Percentiles rank a stretch among this genome's conserved stretches.
phyloP scores from a whole-genome alignment of 2,888 invertebrate species.

The Eudemis profundana region DNA sequence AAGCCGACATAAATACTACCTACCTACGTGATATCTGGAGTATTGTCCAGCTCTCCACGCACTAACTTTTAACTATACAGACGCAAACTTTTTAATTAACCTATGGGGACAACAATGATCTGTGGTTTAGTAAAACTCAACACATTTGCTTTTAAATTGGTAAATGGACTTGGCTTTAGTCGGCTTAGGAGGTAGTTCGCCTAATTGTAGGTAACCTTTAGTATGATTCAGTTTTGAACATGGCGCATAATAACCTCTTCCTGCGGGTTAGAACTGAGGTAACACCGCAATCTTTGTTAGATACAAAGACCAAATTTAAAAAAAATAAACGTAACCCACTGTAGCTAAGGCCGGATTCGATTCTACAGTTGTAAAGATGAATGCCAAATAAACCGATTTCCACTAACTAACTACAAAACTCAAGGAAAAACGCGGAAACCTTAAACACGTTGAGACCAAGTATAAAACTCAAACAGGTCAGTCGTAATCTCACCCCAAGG shows the following conservation, averaged over 20 bases:
- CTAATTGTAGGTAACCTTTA: too few species aligned
- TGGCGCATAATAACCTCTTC: too few species aligned
- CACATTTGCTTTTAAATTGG: constrained; percentile 16
- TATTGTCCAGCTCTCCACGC: constrained; percentile 13
- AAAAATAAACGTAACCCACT: too few species aligned
- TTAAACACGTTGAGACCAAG: background rate
- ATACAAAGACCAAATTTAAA: too few species aligned
- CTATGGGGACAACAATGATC: constrained; percentile 22
- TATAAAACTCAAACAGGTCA: background rate
- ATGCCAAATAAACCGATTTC: too few species aligned
- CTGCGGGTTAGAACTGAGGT: too few species aligned
- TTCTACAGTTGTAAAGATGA: too few species aligned
- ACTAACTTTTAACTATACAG: constrained; percentile 40
- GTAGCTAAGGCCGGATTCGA: too few species aligned
- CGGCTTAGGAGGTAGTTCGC: background rate
- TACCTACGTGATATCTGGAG: constrained; percentile 13
- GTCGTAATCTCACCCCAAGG: constrained; percentile 7
- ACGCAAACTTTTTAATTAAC: constrained; percentile 30
- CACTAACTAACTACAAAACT: too few species aligned
- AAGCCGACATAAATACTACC: background rate
- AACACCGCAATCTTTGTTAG: too few species aligned
- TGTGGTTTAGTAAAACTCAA: constrained; percentile 9
- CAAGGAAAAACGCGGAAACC: too few species aligned
- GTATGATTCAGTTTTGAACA: too few species aligned
- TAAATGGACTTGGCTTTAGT: background rate